A percentile compares a stretch with the other conserved stretches of the same genome.
Evolutionary conservation across 2,797 vertebrate genomes (phyloP).

Genomic region (Enteromius mattozi): DNA sequence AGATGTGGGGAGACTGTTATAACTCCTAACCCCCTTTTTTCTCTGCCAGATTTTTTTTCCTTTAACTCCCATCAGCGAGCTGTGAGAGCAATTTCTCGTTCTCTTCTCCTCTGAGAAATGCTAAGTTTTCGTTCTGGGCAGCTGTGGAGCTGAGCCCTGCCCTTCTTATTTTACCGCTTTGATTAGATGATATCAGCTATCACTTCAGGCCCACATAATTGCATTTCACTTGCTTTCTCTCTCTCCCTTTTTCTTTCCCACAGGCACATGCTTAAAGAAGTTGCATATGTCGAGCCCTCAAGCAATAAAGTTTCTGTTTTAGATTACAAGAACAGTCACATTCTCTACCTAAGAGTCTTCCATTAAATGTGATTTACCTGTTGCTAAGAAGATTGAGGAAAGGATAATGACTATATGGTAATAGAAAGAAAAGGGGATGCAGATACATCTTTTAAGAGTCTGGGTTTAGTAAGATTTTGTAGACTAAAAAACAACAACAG

Average conservation of each 20-base stretch:
- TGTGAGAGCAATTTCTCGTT: slow-evolving; percentile 17
- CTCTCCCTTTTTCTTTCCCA: slow-evolving; percentile 71
- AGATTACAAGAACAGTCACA: slow-evolving; percentile 42
- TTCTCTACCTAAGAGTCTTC: background rate
- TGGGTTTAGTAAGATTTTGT: background rate
- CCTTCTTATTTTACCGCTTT: slow-evolving; percentile 50
- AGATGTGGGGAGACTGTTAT: slow-evolving; percentile 82
- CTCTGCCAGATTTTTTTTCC: slow-evolving; percentile 70
- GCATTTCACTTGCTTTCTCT: slow-evolving; percentile 34
- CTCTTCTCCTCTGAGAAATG: slow-evolving; percentile 60
- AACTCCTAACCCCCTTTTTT: slow-evolving; percentile 53
- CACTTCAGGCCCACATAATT: slow-evolving; percentile 39
- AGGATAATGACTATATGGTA: background rate
- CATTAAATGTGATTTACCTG: slow-evolving; percentile 14
- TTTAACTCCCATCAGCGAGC: slow-evolving; percentile 52
- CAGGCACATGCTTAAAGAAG: slow-evolving; percentile 49
- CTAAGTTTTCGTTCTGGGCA: slow-evolving; percentile 46
- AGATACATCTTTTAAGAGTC: background rate
- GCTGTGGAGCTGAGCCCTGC: slow-evolving; percentile 41
- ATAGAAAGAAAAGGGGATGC: background rate
- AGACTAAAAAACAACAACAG: no score
- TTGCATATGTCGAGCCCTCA: slow-evolving; percentile 28
- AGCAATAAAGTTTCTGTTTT: slow-evolving; percentile 61
- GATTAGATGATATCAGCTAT: slow-evolving; percentile 44
- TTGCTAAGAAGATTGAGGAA: slow-evolving; percentile 6